These are phyloP conservation scores for Uloborus diversus DNA, from an alignment of 1,140 invertebrate species.

Conservation along the genomic window DNA sequence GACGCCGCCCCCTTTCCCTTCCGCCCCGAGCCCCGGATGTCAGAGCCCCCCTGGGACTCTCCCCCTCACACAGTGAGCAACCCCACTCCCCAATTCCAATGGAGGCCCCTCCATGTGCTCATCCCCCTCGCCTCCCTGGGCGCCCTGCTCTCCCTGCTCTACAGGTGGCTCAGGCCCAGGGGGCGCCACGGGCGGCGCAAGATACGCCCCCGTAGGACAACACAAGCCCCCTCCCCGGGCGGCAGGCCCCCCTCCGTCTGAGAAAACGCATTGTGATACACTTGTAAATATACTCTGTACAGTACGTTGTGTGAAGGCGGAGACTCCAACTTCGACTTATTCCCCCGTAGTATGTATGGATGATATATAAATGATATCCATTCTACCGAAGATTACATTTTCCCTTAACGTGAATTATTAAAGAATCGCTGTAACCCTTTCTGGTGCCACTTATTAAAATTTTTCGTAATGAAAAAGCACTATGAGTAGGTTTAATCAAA, in stretches of 20 bases:
- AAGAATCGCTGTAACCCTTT: too few relatives aligned
- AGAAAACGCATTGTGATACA: too few relatives aligned
- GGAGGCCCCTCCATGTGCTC: constrained; percentile 31
- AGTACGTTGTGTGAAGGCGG: too few relatives aligned
- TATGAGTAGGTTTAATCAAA: too few relatives aligned
- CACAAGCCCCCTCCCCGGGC: constrained; percentile 10
- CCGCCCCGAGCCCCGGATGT: constrained; percentile 21
- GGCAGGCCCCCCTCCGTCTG: constrained; percentile 32
- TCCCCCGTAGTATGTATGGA: too few relatives aligned
- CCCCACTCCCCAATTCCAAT: constrained; percentile 45
- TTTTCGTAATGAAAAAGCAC: too few relatives aligned
- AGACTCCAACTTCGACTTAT: too few relatives aligned
- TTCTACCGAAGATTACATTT: too few relatives aligned
- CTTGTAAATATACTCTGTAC: too few relatives aligned
- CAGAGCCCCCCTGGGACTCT: constrained; percentile 40
- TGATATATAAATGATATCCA: too few relatives aligned
- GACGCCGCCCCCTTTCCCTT: constrained; percentile 59
- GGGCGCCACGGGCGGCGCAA: constrained; percentile 16
- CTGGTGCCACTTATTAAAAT: too few relatives aligned
- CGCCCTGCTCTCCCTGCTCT: constrained; percentile 14
- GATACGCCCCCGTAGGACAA: background rate
- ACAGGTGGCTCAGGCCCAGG: constrained; percentile 28
- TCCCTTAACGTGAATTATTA: too few relatives aligned
- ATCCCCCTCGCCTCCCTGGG: constrained; percentile 12
- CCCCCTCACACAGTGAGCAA: constrained; percentile 55